phyloP scores from a whole-genome alignment of 1,140 invertebrate species.

The Megalopta genalis region DNA sequence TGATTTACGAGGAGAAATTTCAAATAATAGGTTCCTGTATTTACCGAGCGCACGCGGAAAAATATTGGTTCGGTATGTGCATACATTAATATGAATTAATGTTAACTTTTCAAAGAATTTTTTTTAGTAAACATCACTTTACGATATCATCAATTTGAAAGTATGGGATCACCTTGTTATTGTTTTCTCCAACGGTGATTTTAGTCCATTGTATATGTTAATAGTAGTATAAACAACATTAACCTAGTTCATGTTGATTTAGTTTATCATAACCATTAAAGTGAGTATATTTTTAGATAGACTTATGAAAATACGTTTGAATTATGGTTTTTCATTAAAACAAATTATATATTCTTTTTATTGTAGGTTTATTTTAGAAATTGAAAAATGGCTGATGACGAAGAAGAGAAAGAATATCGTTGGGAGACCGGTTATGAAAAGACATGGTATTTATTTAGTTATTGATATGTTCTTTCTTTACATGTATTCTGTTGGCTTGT shows the following conservation, averaged over 20 bases:
- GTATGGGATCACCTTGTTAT: not conserved
- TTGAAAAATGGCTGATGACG: constrained; percentile 86
- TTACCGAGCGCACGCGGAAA: not conserved
- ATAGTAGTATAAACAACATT: constrained; percentile 31
- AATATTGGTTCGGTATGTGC: not conserved
- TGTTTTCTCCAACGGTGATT: not conserved
- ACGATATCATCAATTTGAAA: not conserved
- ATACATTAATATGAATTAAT: not conserved
- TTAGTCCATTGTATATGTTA: not conserved
- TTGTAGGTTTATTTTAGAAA: constrained; percentile 4
- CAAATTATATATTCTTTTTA: not conserved
- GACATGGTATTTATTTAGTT: constrained; percentile 87
- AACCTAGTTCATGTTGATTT: constrained; percentile 3
- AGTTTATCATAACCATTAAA: not conserved
- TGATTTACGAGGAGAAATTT: not conserved
- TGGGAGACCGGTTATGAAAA: constrained; percentile 99
- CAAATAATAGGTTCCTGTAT: constrained; percentile 12
- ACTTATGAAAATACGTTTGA: not conserved
- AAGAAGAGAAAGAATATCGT: constrained; percentile 95
- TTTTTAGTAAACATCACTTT: not conserved
- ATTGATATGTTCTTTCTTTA: not conserved
- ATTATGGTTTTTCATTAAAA: not conserved
- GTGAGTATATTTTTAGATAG: not conserved
- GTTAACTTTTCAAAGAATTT: not conserved
- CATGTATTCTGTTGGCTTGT: constrained; percentile 31